Evolutionary conservation across 2,113 vertebrate genomes (phyloP).

Genomic region (Rafetus swinhoei): DNA sequence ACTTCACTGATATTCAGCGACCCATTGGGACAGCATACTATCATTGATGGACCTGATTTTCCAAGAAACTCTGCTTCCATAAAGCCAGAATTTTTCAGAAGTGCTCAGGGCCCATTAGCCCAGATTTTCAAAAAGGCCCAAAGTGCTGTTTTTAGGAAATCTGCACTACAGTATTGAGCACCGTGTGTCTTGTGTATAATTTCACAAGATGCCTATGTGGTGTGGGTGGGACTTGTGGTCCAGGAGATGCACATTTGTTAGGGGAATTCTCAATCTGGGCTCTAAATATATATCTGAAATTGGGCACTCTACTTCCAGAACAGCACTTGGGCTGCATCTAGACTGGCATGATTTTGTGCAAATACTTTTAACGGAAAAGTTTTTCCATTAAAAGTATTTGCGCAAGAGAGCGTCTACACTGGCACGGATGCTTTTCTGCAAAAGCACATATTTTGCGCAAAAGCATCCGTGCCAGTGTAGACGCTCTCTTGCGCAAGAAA

Average conservation of each 20-base stretch:
- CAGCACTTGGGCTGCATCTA: too few species aligned
- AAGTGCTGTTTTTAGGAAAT: not conserved
- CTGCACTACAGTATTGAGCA: not conserved
- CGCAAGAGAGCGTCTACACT: too few species aligned
- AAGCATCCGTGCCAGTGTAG: too few species aligned
- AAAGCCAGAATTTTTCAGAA: not conserved
- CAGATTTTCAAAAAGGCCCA: not conserved
- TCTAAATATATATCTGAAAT: not conserved
- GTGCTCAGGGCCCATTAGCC: not conserved
- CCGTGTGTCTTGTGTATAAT: too few species aligned
- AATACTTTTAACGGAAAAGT: too few species aligned
- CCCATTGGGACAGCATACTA: not conserved
- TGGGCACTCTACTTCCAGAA: not conserved
- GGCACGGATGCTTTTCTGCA: too few species aligned
- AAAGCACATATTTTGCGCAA: too few species aligned
- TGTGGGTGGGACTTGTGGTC: not conserved
- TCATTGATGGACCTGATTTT: not conserved
- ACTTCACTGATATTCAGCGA: not conserved
- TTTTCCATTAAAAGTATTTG: too few species aligned
- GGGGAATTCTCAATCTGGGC: not conserved
- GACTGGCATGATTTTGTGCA: too few species aligned
- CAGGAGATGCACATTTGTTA: not conserved
- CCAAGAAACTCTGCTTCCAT: not conserved
- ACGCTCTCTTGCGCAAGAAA: too few species aligned
- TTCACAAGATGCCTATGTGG: not conserved